Percentiles rank a stretch among this genome's conserved stretches.
phyloP scores from a whole-genome alignment of 2,888 invertebrate genomes.

The Eupsilia transversa region DNA sequence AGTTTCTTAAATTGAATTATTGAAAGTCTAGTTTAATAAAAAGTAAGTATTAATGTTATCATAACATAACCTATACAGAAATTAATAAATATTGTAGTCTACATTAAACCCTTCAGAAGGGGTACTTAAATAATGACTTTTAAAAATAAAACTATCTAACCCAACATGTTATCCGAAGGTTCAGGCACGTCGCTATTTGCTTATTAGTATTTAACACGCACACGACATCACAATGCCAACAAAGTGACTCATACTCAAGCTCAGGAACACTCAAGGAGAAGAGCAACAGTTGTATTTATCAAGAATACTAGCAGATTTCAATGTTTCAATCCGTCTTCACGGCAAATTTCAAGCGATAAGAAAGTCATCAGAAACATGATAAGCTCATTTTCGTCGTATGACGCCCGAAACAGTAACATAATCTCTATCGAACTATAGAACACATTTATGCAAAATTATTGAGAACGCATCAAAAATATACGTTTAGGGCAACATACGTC shows the following conservation, averaged over 20 bases:
- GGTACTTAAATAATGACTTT: neutral
- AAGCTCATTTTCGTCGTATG: slow-evolving; percentile 62
- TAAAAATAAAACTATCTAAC: slow-evolving; percentile 38
- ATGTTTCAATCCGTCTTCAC: slow-evolving; percentile 54
- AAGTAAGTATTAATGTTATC: slow-evolving; percentile 45
- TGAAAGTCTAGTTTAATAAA: neutral
- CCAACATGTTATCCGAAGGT: slow-evolving; percentile 62
- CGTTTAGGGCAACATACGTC: slow-evolving; percentile 73
- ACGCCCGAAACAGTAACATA: slow-evolving; percentile 62
- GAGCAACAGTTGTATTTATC: slow-evolving; percentile 58
- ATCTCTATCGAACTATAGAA: slow-evolving; percentile 8
- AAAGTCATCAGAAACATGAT: slow-evolving; percentile 69
- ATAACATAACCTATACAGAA: slow-evolving; percentile 61
- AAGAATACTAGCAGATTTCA: slow-evolving; percentile 54
- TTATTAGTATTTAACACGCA: slow-evolving; percentile 81
- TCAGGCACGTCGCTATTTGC: slow-evolving; percentile 73
- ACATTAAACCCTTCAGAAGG: neutral
- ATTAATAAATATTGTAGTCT: slow-evolving; percentile 5
- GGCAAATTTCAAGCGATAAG: slow-evolving; percentile 66
- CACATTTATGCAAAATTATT: slow-evolving; percentile 18
- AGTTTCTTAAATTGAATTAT: neutral
- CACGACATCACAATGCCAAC: slow-evolving; percentile 86
- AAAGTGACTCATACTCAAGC: slow-evolving; percentile 82
- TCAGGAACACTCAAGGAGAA: slow-evolving; percentile 62
- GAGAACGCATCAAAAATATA: slow-evolving; percentile 49